A percentile compares a stretch with the other conserved stretches of the same genome.
phyloP scores from a whole-genome alignment of 2,888 invertebrate species.

The Adineta ricciae region DNA sequence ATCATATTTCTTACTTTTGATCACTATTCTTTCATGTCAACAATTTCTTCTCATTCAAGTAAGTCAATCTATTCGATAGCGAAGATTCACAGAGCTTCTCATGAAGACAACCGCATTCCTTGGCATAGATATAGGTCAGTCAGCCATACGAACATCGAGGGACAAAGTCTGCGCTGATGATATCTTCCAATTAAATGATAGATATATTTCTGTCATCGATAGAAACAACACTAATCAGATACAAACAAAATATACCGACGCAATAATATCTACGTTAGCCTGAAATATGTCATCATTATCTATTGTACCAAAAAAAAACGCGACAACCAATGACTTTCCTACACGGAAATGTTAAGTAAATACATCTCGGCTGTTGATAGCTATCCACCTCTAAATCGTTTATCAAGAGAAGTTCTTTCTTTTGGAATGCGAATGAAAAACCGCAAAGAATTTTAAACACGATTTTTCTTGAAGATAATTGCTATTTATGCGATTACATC shows the following conservation, averaged over 20 bases:
- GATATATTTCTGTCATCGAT: neutral
- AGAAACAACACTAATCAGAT: neutral
- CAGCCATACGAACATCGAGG: neutral
- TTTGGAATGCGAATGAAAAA: too few species aligned
- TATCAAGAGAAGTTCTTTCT: too few species aligned
- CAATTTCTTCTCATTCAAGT: neutral
- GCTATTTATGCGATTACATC: too few species aligned
- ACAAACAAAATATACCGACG: neutral
- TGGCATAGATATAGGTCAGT: too few species aligned
- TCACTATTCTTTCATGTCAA: neutral
- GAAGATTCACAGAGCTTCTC: too few species aligned
- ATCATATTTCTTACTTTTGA: neutral
- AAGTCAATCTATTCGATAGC: neutral
- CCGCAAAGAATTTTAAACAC: too few species aligned
- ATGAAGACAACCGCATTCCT: too few species aligned
- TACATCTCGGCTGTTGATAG: neutral
- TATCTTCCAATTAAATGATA: neutral
- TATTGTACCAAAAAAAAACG: neutral
- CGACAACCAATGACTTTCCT: neutral
- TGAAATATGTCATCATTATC: neutral
- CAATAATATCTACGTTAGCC: neutral
- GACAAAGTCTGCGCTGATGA: neutral
- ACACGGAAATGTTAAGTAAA: neutral
- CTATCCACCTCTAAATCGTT: too few species aligned
- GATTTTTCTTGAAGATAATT: too few species aligned